Conservation (phyloP, 2,888 invertebrate species). For the Euplagia quadripunctaria region DNA sequence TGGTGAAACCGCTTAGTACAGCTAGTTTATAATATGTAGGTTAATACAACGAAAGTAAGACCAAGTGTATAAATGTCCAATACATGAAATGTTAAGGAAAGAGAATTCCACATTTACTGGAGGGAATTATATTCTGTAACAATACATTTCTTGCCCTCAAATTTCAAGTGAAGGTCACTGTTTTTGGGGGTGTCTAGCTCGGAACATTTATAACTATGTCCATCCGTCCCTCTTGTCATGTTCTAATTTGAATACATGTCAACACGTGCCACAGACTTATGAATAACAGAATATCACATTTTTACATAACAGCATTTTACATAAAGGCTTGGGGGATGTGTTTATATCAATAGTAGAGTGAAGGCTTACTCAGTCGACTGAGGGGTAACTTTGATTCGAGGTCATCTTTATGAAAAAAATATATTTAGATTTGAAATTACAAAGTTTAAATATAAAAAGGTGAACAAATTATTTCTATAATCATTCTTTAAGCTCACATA, state of each 20-base stretch:
- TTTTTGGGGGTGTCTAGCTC: slow-evolving; percentile 3
- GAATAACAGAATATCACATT: slow-evolving; percentile 1
- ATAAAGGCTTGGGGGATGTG: background rate
- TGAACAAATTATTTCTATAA: too few species aligned
- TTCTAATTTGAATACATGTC: slow-evolving; percentile 15
- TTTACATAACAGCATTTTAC: background rate
- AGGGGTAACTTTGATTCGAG: too few species aligned
- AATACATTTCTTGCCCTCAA: slow-evolving; percentile 5
- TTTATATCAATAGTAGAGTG: background rate
- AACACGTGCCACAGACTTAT: slow-evolving; percentile 1
- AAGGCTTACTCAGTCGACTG: background rate
- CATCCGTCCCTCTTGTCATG: slow-evolving; percentile 17
- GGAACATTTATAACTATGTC: slow-evolving; percentile 14
- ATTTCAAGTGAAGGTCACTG: slow-evolving; percentile 10
- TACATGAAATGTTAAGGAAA: background rate
- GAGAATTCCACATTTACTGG: background rate
- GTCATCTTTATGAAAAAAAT: background rate
- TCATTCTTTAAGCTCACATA: too few species aligned
- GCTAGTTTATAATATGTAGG: too few species aligned
- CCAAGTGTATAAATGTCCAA: background rate
- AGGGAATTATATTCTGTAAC: background rate
- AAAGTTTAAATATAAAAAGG: too few species aligned
- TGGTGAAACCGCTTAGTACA: too few species aligned
- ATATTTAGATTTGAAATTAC: background rate
- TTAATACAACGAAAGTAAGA: background rate